Evolutionary conservation across 1,140 invertebrate species (phyloP), one percentile per base, ranked within the genome.

Genomic region (Protaetia brevitarsis): DNA sequence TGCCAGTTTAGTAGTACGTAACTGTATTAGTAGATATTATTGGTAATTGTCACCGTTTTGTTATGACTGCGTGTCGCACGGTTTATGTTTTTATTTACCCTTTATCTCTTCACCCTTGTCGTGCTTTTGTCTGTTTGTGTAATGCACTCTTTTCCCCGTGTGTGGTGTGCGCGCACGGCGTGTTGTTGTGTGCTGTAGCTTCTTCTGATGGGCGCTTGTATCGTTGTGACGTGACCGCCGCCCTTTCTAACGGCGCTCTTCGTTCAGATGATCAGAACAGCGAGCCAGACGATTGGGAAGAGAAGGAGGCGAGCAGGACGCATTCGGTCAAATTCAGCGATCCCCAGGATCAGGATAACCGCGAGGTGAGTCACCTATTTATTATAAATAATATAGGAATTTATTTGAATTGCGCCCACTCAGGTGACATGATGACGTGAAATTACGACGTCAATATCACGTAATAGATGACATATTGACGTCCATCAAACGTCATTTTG

Each of bases 301-400:
- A 91, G 71, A 84, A 86, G 66, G 91, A 94, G 74, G 87, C 88
- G 1, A 91, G 91, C 1, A 82, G 92, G 63, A 92, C 89, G 5
- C 89, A 93, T 75, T 91, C 90, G 3, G 93, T 96, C 69, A 95
- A 95, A 79, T 96, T 96, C 79, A 91, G 88, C 28, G 93, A 95
- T 77, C 88, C 91, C 63, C 83, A 86, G 27, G 86, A 87, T 23
- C 88, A 89, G 77, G 85, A 86, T 56, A 83, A 83, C 74, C 91
- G 87, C 85, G 90, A 89, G 84, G 88, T 88, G 82, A 87, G 81
- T 51, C n/a, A n/a, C n/a, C n/a, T n/a, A n/a, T n/a, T n/a, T n/a
- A n/a, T n/a, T n/a, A n/a, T n/a, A n/a, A n/a, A n/a, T n/a, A n/a
- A n/a, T n/a, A n/a, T n/a, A n/a, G n/a, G n/a, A n/a, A n/a, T n/a